phyloP scores from a whole-genome alignment of 2,113 vertebrate species.

The Takifugu flavidus region DNA sequence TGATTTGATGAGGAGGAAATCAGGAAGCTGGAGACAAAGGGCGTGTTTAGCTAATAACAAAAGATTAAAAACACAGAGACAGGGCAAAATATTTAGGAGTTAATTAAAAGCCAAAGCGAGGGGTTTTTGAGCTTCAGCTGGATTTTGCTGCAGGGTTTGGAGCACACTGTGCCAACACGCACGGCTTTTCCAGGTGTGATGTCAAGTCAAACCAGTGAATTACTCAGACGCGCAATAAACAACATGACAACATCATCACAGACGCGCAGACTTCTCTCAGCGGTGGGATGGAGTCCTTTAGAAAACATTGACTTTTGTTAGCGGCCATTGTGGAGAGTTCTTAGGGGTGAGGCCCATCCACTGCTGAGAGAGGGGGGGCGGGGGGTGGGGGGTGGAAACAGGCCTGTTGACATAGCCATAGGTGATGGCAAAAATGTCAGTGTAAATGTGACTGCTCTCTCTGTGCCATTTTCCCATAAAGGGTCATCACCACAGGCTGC shows the following conservation, averaged over 20 bases:
- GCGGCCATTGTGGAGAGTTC: constrained; percentile 10
- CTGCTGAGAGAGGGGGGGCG: constrained; percentile 21
- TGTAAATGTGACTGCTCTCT: constrained; percentile 78
- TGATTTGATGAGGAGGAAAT: constrained; percentile 35
- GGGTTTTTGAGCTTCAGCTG: not conserved
- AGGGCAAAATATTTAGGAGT: constrained; percentile 1
- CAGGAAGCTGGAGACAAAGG: constrained; percentile 19
- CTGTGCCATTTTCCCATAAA: constrained; percentile 70
- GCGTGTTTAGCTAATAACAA: constrained; percentile 32
- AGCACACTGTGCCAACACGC: not conserved
- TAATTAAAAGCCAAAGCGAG: constrained; percentile 29
- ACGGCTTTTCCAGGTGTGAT: not conserved
- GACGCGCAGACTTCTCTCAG: too few species aligned
- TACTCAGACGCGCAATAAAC: not conserved
- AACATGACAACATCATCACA: not conserved
- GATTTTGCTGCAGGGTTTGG: not conserved
- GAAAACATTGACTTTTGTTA: not conserved
- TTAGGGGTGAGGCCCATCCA: constrained; percentile 35
- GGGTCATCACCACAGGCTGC: constrained; percentile 75
- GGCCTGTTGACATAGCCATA: constrained; percentile 77
- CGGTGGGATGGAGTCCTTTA: too few species aligned
- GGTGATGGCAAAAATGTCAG: constrained; percentile 81
- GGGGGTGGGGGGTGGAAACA: constrained; percentile 20
- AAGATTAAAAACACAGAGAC: not conserved
- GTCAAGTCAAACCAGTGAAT: not conserved